Evolutionary conservation across 1,140 invertebrate genomes (phyloP).

Genomic region (Monomorium pharaonis): DNA sequence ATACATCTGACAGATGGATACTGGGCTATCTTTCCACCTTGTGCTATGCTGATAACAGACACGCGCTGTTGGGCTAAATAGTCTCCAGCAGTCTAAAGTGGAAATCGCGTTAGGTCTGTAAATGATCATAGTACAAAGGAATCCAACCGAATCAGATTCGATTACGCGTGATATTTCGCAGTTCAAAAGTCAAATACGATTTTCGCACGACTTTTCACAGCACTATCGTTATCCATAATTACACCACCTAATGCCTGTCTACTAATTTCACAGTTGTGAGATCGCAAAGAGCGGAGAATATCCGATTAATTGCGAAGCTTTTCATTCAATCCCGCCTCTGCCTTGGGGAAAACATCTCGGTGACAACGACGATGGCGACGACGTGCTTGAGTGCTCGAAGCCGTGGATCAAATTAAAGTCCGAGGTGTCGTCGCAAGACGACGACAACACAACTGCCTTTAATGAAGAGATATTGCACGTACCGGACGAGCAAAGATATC

Average conservation of each 20-base stretch:
- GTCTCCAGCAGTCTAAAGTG: not conserved
- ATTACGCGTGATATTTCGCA: not conserved
- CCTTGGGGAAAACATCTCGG: not conserved
- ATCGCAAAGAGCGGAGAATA: not conserved
- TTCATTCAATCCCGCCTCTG: conserved; percentile 5
- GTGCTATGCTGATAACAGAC: not conserved
- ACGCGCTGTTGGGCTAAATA: not conserved
- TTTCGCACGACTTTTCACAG: not conserved
- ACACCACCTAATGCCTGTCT: not conserved
- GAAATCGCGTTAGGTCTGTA: not conserved
- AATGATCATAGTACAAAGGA: not conserved
- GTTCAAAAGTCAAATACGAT: not conserved
- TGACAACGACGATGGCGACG: not conserved
- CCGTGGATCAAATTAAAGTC: conserved; percentile 56
- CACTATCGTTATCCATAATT: conserved; percentile 39
- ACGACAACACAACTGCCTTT: conserved; percentile 11
- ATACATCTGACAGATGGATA: not conserved
- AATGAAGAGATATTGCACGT: conserved; percentile 28
- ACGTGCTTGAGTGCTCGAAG: conserved; percentile 27
- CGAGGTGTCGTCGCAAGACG: not conserved
- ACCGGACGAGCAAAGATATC: not conserved
- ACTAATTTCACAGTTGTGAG: conserved; percentile 26
- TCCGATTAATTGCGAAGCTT: conserved; percentile 56
- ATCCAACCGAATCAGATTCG: not conserved
- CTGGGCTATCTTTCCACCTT: not conserved